Percentiles rank a stretch among this genome's conserved stretches.
Evolutionary conservation across 1,140 invertebrate genomes (phyloP).

Genomic region (Apis laboriosa): DNA sequence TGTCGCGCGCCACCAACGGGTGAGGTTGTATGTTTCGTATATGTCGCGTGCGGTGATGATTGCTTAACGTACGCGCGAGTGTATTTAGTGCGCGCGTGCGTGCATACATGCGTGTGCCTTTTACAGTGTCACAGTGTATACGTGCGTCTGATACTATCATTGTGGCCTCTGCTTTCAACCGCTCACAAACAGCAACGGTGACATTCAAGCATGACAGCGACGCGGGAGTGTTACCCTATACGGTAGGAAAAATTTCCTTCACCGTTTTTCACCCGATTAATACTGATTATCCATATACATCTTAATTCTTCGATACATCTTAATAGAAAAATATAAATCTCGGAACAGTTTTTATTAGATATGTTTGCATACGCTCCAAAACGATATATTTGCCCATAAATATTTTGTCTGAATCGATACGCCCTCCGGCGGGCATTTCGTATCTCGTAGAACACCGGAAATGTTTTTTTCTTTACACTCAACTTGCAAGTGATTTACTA

Average conservation of each 20-base stretch:
- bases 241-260: slow-evolving; percentile 70
- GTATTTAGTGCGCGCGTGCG: slow-evolving; percentile 41
- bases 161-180: slow-evolving; percentile 47
- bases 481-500: background rate
- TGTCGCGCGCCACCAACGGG: slow-evolving; percentile 70
- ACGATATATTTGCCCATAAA: slow-evolving; percentile 53
- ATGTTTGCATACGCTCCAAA: background rate
- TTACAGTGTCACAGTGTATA: slow-evolving; percentile 40
- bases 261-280: slow-evolving; percentile 29
- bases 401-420: slow-evolving; percentile 70
- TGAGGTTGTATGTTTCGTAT: slow-evolving; percentile 45
- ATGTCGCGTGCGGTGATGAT: slow-evolving; percentile 23
- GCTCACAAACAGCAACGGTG: slow-evolving; percentile 30
- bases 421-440: slow-evolving; percentile 63
- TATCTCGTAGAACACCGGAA: slow-evolving; percentile 54
- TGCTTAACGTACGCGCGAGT: slow-evolving; percentile 38
- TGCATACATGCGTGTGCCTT: slow-evolving; percentile 43
- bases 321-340: slow-evolving; percentile 2
- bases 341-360: background rate
- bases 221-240: slow-evolving; percentile 79
- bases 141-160: slow-evolving; percentile 46
- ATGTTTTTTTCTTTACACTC: slow-evolving; percentile 20
- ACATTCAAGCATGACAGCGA: slow-evolving; percentile 74
- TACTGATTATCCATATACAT: background rate
- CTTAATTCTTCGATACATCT: background rate